A percentile compares a stretch with the other conserved stretches of the same genome.
phyloP scores from a whole-genome alignment of 2,113 vertebrate species.

The Corythornis vintsioides region DNA sequence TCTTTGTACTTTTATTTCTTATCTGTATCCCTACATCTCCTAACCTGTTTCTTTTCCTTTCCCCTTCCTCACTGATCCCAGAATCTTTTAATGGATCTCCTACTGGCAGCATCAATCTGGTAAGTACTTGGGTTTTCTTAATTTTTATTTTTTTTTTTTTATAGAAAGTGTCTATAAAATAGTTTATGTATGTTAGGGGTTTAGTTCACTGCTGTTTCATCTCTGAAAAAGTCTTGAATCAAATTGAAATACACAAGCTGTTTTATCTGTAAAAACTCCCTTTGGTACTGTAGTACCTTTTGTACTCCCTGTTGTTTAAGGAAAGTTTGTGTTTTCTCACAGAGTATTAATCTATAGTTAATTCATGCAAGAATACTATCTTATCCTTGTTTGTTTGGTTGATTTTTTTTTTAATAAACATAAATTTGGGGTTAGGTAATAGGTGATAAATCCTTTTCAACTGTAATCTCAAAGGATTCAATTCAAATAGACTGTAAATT shows the following conservation, averaged over 20 bases:
- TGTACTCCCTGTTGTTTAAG: background rate
- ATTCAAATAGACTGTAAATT: background rate
- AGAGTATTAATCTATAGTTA: background rate
- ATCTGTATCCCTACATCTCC: background rate
- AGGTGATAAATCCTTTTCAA: background rate
- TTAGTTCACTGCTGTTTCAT: background rate
- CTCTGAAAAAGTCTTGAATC: background rate
- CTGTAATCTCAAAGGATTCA: background rate
- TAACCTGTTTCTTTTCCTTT: constrained; percentile 61
- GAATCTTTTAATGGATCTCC: constrained; percentile 98
- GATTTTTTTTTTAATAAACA: background rate
- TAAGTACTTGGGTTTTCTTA: constrained; percentile 68
- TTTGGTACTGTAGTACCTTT: background rate
- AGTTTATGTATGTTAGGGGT: background rate
- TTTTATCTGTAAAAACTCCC: background rate
- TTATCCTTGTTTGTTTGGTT: background rate
- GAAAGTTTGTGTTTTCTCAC: background rate
- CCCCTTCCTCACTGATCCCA: constrained; percentile 27
- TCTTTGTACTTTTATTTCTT: constrained; percentile 2
- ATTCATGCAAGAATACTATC: background rate
- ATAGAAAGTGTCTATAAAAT: background rate
- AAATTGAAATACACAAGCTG: background rate
- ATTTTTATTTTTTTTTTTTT: too few relatives aligned
- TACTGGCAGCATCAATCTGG: constrained; percentile 95
- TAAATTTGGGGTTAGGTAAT: background rate